Percentiles rank a stretch among this genome's conserved stretches.
These are phyloP conservation scores for Gasteruption jaculator DNA, from an alignment of 2,888 invertebrate genomes.

Conservation along the genomic window DNA sequence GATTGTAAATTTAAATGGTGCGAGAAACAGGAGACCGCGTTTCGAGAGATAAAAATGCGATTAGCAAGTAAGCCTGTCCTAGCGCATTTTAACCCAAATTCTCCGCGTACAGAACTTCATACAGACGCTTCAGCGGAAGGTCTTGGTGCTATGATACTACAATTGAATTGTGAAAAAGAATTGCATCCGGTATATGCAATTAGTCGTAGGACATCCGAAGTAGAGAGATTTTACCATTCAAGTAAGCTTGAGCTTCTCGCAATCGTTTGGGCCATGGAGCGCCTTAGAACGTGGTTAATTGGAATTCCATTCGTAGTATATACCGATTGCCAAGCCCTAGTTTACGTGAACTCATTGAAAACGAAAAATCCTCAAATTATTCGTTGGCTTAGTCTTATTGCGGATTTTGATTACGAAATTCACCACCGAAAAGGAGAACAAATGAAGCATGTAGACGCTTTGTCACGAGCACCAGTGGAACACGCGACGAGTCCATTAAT, in stretches of 20 bases:
- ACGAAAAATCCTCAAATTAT: slow-evolving; percentile 21
- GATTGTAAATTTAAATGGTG: slow-evolving; percentile 10
- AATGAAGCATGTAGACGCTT: slow-evolving; percentile 28
- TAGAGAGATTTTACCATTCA: slow-evolving; percentile 21
- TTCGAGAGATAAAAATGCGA: slow-evolving; percentile 19
- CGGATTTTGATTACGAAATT: slow-evolving; percentile 29
- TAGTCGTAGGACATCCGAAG: slow-evolving; percentile 21
- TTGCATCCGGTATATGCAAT: slow-evolving; percentile 25
- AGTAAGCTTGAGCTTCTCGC: slow-evolving; percentile 24
- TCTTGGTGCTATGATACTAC: slow-evolving; percentile 17
- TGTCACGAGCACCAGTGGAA: slow-evolving; percentile 24
- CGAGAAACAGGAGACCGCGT: slow-evolving; percentile 23
- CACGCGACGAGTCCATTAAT: not conserved
- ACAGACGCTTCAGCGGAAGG: slow-evolving; percentile 11
- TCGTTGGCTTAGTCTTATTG: slow-evolving; percentile 24
- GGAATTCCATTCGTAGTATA: slow-evolving; percentile 17
- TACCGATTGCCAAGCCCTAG: slow-evolving; percentile 18
- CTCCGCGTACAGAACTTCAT: slow-evolving; percentile 14
- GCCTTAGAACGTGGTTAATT: slow-evolving; percentile 20
- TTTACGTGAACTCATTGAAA: slow-evolving; percentile 20
- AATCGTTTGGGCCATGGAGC: slow-evolving; percentile 22
- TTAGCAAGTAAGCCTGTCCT: slow-evolving; percentile 22
- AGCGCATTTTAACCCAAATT: slow-evolving; percentile 21
- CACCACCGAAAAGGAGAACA: slow-evolving; percentile 22
- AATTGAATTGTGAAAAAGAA: slow-evolving; percentile 19